Percentiles rank a stretch among this genome's conserved stretches.
Evolutionary conservation across 2,113 vertebrate genomes (phyloP).

Genomic region (Tachycineta bicolor): DNA sequence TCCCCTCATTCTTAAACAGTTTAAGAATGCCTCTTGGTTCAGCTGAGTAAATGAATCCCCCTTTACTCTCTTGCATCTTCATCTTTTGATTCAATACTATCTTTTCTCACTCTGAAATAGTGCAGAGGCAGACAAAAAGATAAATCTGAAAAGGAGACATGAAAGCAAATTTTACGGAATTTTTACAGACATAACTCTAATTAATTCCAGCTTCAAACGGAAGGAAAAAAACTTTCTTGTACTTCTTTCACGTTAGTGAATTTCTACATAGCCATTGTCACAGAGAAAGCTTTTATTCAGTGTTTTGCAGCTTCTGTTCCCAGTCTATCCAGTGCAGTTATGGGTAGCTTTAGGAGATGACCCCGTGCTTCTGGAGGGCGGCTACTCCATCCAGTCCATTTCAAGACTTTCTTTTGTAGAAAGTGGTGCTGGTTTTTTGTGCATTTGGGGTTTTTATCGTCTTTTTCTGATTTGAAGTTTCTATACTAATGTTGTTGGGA

Average conservation of each 20-base stretch:
- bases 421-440: neutral
- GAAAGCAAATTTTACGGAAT: neutral
- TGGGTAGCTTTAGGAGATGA: neutral
- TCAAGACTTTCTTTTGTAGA: neutral
- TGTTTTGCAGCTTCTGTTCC: neutral
- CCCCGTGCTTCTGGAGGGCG: neutral
- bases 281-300: neutral
- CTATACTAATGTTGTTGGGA: neutral
- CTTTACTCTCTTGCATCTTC: neutral
- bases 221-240: neutral
- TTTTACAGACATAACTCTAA: neutral
- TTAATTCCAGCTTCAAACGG: neutral
- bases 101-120: neutral
- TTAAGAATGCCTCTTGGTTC: neutral
- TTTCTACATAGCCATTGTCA: neutral
- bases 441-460: neutral
- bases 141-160: neutral
- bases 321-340: neutral
- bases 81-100: neutral
- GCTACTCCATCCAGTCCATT: neutral
- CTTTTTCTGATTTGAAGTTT: neutral
- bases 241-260: neutral
- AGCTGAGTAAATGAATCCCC: neutral
- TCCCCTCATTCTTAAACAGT: neutral
- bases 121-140: neutral